Evolutionary conservation across 2,797 vertebrate genomes (phyloP), one percentile per base, ranked within the genome.

Genomic region (Macroramphosus scolopax): DNA sequence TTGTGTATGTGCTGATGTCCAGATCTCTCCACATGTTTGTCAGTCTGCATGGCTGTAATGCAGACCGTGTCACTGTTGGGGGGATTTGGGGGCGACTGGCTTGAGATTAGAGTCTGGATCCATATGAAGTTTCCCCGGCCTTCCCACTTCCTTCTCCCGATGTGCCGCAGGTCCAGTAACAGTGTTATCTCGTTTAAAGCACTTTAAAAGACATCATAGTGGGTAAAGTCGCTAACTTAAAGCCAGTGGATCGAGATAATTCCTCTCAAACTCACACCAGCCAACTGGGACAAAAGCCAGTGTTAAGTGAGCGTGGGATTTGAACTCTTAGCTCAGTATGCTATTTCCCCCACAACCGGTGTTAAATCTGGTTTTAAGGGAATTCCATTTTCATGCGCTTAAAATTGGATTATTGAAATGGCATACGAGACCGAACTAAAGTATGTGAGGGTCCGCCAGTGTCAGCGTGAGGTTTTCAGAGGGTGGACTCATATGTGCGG

Each of bases 301-400:
- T 16, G 66, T 41, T 65, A 74, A 82, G 72, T 31, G 70, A 81
- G 64, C 28, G 47, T 72, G 63, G 72, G 78, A 75, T 80, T 79
- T 73, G 59, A 49, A 35, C 61, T 61, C 44, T 4, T 50, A 64
- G 57, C 60, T 61, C 45, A 37, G 15, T 15, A 9, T 38, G 46
- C 39, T 51, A n/a, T 50, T 51, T 41, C 12, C 37, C 29, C 37
- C 30, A 24, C 13, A 18, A 29, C 34, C 30, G 18, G 5, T 20
- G 15, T 54, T 17, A 38, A 56, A 43, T 16, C 37, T 16, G 18
- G 30, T 17, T 37, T 33, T 30, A 36, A 18, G 30, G 10, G 54
- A 44, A 47, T 48, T 7, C n/a, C n/a, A n/a, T n/a, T n/a, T n/a
- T n/a, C n/a, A n/a, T n/a, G n/a, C n/a, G n/a, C n/a, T n/a, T n/a